These are phyloP conservation scores for Reinhardtius hippoglossoides DNA, from an alignment of 2,113 vertebrate species.

Conservation along the genomic window DNA sequence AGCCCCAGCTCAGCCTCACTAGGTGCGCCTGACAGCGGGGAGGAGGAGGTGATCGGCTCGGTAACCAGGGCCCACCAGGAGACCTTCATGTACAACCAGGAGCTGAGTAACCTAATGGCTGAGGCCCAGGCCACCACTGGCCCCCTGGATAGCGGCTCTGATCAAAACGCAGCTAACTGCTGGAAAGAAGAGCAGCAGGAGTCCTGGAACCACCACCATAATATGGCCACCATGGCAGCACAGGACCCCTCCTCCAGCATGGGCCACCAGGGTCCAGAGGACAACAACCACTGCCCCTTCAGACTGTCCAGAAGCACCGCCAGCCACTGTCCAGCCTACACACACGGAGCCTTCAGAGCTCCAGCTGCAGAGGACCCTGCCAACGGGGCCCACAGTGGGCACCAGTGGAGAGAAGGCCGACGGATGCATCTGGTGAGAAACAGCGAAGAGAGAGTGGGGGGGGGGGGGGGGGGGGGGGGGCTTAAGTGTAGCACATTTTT, in stretches of 20 bases:
- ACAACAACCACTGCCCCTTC: constrained; percentile 81
- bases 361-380: constrained; percentile 15
- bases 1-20: constrained; percentile 70
- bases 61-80: constrained; percentile 92
- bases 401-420: constrained; percentile 84
- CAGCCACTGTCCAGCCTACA: constrained; percentile 83
- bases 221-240: constrained; percentile 66
- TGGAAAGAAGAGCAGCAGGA: constrained; percentile 72
- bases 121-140: constrained; percentile 61
- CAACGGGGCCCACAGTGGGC: constrained; percentile 30
- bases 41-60: constrained; percentile 90
- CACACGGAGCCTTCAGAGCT: constrained; percentile 60
- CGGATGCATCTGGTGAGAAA: constrained; percentile 92
- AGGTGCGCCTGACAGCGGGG: constrained; percentile 84
- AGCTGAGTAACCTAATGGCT: constrained; percentile 77
- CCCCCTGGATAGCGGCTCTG: constrained; percentile 32
- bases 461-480: background rate
- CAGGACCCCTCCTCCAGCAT: constrained; percentile 71
- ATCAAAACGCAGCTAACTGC: background rate
- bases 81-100: constrained; percentile 95
- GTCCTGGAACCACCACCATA: constrained; percentile 78
- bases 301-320: constrained; percentile 79
- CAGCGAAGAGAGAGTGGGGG: background rate
- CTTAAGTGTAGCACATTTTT: no score
- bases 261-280: constrained; percentile 61